Base-by-base conservation (phyloP, 2,797 vertebrate species). In the Lagodon rhomboides region DNA sequence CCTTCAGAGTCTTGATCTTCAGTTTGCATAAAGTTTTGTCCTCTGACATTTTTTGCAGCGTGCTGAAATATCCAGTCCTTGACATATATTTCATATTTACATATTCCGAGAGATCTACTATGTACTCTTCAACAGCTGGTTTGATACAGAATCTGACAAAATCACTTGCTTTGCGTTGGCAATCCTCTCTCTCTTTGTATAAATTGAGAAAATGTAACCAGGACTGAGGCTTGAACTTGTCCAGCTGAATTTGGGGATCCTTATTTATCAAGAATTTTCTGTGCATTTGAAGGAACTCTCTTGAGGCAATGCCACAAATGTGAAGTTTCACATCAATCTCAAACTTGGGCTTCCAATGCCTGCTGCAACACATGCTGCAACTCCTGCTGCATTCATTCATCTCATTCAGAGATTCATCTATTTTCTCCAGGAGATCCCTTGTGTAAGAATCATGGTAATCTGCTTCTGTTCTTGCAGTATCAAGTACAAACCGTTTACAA, bases 91-190 rank as follows among this genome's bases (percentile, higher is more conserved):
- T 94, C 73, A 77, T 93, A 95, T 0, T 68, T 27, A 1, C 0
- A 0, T 27, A 87, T 43, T 46, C 94, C 93, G 34, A 95, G 75
- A 63, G 74, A 80, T 69, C 50, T 79, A 3, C 55, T 69, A 94
- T 84, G 64, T 82, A 89, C 0, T 89, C 80, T 13, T 67, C 66
- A 8, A 92, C 44, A 4, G 91, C 91, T 43, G 93, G 93, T 67
- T 70, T 91, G 5, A 95, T 72, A 50, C 94, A 94, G 8, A 27
- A 3, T 9, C 63, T 30, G 54, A 77, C 86, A 67, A 91, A 95
- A 12, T 73, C 11, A 0, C 13, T 47, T 25, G 92, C 91, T 71
- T 93, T 94, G 3, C 65, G 75, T 12, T 89, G 82, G 13, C 85
- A 80, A 0, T 91, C 27, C 63, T 94, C 92, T 49, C 13, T 87